A percentile compares a stretch with the other conserved stretches of the same genome.
Conservation (phyloP, 2,888 invertebrate genomes). For the Alloscopus bannaensis region DNA sequence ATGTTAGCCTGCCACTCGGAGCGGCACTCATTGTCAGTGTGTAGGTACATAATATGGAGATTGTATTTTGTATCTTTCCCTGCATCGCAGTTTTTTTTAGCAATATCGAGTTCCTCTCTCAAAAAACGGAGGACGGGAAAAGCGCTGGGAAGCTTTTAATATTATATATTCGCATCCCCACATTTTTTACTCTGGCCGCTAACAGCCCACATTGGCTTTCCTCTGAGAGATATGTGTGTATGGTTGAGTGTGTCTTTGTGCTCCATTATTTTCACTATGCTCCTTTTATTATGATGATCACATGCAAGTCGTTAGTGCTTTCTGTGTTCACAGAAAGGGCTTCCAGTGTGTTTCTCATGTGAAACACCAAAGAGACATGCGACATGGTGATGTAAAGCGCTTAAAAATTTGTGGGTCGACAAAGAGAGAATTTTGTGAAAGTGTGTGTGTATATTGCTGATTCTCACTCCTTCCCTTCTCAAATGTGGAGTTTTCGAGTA, state of each 20-base stretch:
- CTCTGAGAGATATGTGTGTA: conserved; percentile 24
- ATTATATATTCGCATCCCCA: too few relatives aligned
- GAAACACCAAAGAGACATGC: neutral
- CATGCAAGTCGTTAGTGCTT: conserved; percentile 17
- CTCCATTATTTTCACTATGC: conserved; percentile 26
- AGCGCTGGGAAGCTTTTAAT: too few relatives aligned
- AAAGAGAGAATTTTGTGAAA: conserved; percentile 2
- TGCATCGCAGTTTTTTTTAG: too few relatives aligned
- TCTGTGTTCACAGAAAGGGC: neutral
- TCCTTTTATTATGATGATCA: conserved; percentile 30
- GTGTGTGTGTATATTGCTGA: neutral
- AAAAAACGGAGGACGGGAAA: neutral
- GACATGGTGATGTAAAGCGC: conserved; percentile 5
- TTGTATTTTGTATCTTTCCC: too few relatives aligned
- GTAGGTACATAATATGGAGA: too few relatives aligned
- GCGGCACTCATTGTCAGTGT: too few relatives aligned
- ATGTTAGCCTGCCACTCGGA: neutral
- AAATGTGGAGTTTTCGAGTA: too few relatives aligned
- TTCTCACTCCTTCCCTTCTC: too few relatives aligned
- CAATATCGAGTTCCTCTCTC: neutral
- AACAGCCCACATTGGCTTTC: neutral
- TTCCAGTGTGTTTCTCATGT: neutral
- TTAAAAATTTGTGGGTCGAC: conserved; percentile 40
- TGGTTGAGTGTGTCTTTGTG: neutral
- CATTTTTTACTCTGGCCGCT: too few relatives aligned